Conservation (phyloP, 2,113 vertebrate genomes). For the Aythya baeri region DNA sequence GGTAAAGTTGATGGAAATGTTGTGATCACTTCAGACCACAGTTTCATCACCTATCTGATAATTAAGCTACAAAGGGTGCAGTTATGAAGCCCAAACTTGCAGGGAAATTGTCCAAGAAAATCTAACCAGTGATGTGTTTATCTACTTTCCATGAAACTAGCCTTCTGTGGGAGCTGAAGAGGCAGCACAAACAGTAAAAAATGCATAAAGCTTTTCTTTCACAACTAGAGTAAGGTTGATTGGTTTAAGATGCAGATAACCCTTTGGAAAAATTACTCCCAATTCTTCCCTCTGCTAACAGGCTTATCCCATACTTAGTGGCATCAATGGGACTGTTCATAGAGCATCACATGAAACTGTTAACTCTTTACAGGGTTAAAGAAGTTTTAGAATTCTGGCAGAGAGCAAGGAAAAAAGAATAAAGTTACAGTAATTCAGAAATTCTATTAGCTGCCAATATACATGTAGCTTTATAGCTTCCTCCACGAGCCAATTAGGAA, state of each 20-base stretch:
- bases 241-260: conserved; percentile 27
- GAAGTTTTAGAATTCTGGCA: neutral
- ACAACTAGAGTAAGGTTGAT: neutral
- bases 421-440: neutral
- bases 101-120: neutral
- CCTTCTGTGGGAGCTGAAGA: neutral
- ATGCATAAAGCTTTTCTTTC: neutral
- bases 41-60: neutral
- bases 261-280: neutral
- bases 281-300: neutral
- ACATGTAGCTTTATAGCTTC: neutral
- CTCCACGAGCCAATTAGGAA: neutral
- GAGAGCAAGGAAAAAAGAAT: neutral
- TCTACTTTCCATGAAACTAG: neutral
- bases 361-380: conserved; percentile 1
- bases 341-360: conserved; percentile 24
- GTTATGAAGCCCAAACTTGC: neutral
- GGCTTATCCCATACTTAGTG: conserved; percentile 7
- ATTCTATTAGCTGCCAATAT: neutral
- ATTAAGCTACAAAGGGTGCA: neutral
- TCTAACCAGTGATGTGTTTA: neutral
- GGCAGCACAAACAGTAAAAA: neutral
- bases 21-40: neutral
- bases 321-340: conserved; percentile 36
- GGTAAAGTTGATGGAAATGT: neutral